Evolutionary conservation across 2,797 vertebrate species (phyloP), one percentile per base, ranked within the genome.

Genomic region (Melanotaenia nigrans): DNA sequence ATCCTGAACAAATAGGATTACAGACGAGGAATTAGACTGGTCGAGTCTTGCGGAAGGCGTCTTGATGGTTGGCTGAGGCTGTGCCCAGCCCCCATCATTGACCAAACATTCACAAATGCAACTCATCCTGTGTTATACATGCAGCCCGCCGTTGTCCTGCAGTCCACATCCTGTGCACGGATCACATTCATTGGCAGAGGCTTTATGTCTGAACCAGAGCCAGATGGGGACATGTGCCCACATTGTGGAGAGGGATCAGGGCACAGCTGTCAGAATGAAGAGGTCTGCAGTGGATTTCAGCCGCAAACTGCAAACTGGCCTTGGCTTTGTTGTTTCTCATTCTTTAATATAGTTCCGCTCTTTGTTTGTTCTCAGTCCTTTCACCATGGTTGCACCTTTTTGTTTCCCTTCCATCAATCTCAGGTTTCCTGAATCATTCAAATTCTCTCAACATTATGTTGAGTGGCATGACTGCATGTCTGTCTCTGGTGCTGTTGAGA

Each of bases 231-330:
- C 80, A 75, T 68, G 68, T 73, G 38, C 65, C 80, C 70, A 61
- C 10, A 28, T 28, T 81, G 78, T 68, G 69, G 57, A 73, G 68
- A 68, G 63, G 76, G 71, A 85, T 86, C 81, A 69, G 75, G 73
- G 47, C 80, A 78, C 87, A 87, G 83, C 83, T 88, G 85, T 86
- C 69, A 74, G 76, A 73, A 32, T 3, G 61, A 30, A 78, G 75
- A 49, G 24, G 51, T 76, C 74, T 71, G 67, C 75, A 71, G 30
- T 61, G 40, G 58, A 55, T 77, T 76, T 84, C 73, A 73, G 75
- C 79, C 81, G 76, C 70, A 59, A 42, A 45, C 20, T 67, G 60
- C 77, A 67, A 75, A 47, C 47, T 30, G 36, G 38, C 22, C 71
- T 51, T 35, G 38, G 60, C 65, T 81, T 71, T 54, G 49, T 79